Evolutionary conservation across 2,113 vertebrate species (phyloP).

Genomic region (Pangasianodon hypophthalmus): DNA sequence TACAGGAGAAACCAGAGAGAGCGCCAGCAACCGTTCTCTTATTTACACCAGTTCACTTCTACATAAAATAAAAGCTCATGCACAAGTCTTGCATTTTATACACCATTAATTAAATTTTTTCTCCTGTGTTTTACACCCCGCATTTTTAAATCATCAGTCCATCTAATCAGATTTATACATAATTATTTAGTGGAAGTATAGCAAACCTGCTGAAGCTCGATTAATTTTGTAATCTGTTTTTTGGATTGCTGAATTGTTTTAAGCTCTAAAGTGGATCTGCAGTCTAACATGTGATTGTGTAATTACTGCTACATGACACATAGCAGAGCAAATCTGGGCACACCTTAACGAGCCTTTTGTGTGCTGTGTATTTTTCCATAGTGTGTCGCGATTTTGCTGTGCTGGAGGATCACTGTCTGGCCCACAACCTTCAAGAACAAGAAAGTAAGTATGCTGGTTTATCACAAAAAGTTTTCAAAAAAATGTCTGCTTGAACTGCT

Average conservation of each 20-base stretch:
- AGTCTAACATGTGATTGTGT: not conserved
- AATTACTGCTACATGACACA: not conserved
- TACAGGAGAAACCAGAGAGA: not conserved
- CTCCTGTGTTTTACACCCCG: not conserved
- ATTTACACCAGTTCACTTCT: not conserved
- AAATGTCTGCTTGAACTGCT: not conserved
- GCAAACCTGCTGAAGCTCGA: not conserved
- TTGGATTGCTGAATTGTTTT: not conserved
- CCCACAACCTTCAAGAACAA: constrained; percentile 95
- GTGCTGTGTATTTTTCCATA: constrained; percentile 58
- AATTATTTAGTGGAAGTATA: not conserved
- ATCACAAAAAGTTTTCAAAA: no score
- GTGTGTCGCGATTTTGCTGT: constrained; percentile 94
- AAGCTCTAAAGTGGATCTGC: not conserved
- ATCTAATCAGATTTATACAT: not conserved
- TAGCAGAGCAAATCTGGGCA: not conserved
- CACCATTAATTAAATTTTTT: not conserved
- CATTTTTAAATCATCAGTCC: not conserved
- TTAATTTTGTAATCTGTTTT: not conserved
- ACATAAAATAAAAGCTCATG: not conserved
- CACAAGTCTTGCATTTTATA: not conserved
- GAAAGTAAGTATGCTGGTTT: constrained; percentile 84
- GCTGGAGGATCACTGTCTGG: constrained; percentile 92
- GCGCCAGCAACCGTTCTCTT: not conserved
- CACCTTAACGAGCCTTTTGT: not conserved